These are phyloP conservation scores for Diceros bicornis DNA, from an alignment of 2,797 vertebrate genomes.

Conservation along the genomic window DNA sequence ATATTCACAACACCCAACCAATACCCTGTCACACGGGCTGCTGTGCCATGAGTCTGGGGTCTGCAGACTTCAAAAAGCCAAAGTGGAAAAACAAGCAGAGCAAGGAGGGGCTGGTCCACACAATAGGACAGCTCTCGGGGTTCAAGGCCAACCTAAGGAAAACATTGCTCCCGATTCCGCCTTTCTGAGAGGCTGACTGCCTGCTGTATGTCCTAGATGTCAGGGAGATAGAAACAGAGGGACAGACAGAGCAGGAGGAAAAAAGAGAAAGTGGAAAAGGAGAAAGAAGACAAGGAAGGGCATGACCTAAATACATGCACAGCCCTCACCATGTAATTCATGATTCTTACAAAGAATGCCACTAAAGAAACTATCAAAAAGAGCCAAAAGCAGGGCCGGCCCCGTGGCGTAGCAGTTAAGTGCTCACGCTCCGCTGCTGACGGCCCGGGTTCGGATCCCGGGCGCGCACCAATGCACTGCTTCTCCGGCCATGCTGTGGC, in stretches of 20 bases:
- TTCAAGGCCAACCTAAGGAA: slow-evolving; percentile 39
- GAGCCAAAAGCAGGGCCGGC: neutral
- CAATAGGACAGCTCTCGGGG: neutral
- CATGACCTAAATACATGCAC: neutral
- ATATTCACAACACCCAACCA: neutral
- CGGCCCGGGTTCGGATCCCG: too few relatives aligned
- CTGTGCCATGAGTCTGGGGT: slow-evolving; percentile 76
- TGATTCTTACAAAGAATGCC: neutral
- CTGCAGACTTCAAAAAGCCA: slow-evolving; percentile 52
- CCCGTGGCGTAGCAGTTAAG: too few relatives aligned
- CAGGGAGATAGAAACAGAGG: slow-evolving; percentile 68
- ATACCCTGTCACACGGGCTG: slow-evolving; percentile 68
- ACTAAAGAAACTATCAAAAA: neutral
- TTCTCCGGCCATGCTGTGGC: too few relatives aligned
- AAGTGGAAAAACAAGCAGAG: neutral
- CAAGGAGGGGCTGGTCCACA: neutral
- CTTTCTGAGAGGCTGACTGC: slow-evolving; percentile 74
- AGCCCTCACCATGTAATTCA: neutral
- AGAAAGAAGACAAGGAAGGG: neutral
- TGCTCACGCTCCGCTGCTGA: too few relatives aligned
- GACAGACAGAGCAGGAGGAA: neutral
- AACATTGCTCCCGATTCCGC: slow-evolving; percentile 74
- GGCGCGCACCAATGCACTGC: too few relatives aligned
- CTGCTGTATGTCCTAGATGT: slow-evolving; percentile 72
- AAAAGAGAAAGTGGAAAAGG: neutral